Evolutionary conservation across 2,888 invertebrate species (phyloP), one percentile per base, ranked within the genome.

Genomic region (Lasioglossum morio): DNA sequence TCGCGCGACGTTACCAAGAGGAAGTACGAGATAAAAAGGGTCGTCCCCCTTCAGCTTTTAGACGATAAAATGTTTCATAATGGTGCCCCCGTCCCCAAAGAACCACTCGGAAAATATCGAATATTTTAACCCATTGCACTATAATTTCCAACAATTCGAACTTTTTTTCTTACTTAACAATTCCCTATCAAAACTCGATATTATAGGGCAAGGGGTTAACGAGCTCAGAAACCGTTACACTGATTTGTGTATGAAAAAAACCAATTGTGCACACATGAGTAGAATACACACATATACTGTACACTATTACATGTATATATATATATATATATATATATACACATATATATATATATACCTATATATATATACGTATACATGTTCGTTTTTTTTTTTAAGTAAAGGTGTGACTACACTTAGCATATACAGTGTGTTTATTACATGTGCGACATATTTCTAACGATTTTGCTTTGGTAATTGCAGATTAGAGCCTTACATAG

Each of bases 401-500:
- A 23, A 53, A 53, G 53, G 23, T 53, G 23, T 2, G 8, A 7
- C 23, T 23, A 23, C 3, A 10, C 3, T 40, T 53, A 53, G 10
- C 53, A 46, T 46, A 16, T 12, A 19, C 4, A 30, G 5, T 63
- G 16, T 30, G 63, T 30, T 30, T 16, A 30, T 63, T 12, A 16
- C 27, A 30, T 34, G 34, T 34, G 14, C 27, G 5, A 60, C 19
- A 10, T 23, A 37, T 69, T 69, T 4, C 19, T 37, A 37, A 69
- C 37, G 23, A 23, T 34, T 60, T 48, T 30, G 27, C 5, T 72
- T 19, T 16, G 16, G 69, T 70, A n/a, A 34, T 89, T 88, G 19
- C 79, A 91, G 91, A 91, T 86, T 81, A 81, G 80, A 66, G 48
- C 66, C 72, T n/a, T 72, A 48, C 19, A 75, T 63, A 77, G 80